Conservation (phyloP, 2,797 vertebrate genomes). For the Schizopygopsis malacanthus region DNA sequence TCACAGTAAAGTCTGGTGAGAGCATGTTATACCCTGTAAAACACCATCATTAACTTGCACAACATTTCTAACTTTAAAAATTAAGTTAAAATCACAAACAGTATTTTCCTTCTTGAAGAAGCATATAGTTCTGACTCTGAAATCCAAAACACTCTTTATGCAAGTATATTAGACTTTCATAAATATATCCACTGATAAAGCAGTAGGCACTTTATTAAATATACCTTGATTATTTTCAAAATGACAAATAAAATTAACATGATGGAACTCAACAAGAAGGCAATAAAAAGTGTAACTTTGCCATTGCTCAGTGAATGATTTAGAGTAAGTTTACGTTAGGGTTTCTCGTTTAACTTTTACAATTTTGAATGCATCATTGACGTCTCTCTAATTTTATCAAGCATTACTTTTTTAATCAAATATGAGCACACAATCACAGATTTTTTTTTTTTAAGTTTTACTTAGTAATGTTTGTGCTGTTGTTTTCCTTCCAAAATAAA, state of each 20-base stretch:
- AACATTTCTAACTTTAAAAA: neutral
- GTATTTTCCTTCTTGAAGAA: neutral
- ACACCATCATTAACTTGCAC: neutral
- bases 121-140: neutral
- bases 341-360: neutral
- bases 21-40: slow-evolving; percentile 5
- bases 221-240: no score
- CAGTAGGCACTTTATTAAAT: no score
- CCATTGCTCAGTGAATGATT: no score
- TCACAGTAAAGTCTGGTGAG: slow-evolving; percentile 63
- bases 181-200: no score
- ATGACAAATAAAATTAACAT: no score
- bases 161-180: no score
- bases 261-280: no score
- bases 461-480: neutral
- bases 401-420: neutral
- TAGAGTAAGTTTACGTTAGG: no score
- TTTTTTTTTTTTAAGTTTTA: no score
- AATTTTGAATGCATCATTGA: neutral
- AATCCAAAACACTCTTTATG: no score
- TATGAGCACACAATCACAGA: neutral
- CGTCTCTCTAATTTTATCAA: neutral
- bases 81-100: neutral
- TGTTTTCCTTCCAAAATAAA: neutral
- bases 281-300: no score